These are phyloP conservation scores for Heteromurus nitidus DNA, from an alignment of 2,888 invertebrate species.

Conservation along the genomic window DNA sequence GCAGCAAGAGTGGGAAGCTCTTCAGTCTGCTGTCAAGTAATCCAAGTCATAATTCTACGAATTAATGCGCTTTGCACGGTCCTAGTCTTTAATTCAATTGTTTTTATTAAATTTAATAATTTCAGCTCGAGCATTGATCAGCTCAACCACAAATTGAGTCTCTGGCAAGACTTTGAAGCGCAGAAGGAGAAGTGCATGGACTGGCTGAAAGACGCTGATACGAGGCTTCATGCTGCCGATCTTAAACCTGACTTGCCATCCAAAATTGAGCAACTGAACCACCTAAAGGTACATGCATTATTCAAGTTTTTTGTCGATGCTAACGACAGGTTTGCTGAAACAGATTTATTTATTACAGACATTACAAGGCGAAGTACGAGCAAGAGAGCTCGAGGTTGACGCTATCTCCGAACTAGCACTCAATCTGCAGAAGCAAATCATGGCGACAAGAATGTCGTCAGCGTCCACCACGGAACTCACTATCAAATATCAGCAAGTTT, in stretches of 20 bases:
- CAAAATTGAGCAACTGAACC: conserved; percentile 89
- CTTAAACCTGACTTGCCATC: conserved; percentile 87
- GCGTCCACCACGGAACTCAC: conserved; percentile 93
- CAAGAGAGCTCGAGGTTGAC: conserved; percentile 94
- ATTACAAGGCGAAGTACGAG: conserved; percentile 90
- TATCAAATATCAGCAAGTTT: conserved; percentile 92
- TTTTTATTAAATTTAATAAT: too few relatives aligned
- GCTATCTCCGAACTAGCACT: conserved; percentile 94
- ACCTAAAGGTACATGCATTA: conserved; percentile 79
- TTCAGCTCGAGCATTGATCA: conserved; percentile 83
- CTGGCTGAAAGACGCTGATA: conserved; percentile 93
- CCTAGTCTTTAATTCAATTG: too few relatives aligned
- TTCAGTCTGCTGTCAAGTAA: conserved; percentile 83
- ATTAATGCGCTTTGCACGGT: conserved; percentile 11
- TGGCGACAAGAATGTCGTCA: conserved; percentile 81
- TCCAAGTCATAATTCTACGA: too few relatives aligned
- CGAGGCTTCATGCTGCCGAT: conserved; percentile 90
- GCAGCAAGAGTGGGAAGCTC: conserved; percentile 92
- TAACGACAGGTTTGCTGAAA: not conserved
- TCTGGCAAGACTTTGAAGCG: conserved; percentile 94
- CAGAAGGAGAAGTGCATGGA: conserved; percentile 88
- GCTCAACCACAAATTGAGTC: conserved; percentile 88
- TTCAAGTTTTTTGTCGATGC: not conserved
- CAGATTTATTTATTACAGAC: conserved; percentile 74
- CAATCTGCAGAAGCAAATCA: conserved; percentile 84